Base-by-base conservation (phyloP, 2,888 invertebrate genomes). In the Cyclophora albipunctata region DNA sequence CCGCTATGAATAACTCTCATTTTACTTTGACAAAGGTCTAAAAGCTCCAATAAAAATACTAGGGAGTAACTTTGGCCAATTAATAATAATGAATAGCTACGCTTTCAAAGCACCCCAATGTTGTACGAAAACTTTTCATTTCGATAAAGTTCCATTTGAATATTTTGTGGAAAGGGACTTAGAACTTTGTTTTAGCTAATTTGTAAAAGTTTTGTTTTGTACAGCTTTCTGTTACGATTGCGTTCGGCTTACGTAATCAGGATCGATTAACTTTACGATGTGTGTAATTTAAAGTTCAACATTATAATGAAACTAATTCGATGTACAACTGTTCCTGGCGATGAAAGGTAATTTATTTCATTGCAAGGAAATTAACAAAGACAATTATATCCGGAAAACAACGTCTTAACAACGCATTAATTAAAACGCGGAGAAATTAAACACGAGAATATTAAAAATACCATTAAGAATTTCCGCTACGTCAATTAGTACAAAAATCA, bases 181-280 rank as follows among this genome's bases (percentile, higher is more conserved):
- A 69, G 73, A 73, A 81, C 78, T 75, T 71, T 78, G 72, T 77
- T 66, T 62, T 64, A 65, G 62, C 68, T 53, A 55, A 62, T 58
- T 63, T 67, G 66, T 67, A 48, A 52, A 59, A 52, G 56, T 69
- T 63, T 71, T 73, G 66, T 62, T 69, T 56, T 64, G 63, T 64
- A 65, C 71, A 67, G 67, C 66, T 69, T 75, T 73, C 65, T 71
- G 69, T 63, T 70, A 66, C 66, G 68, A 71, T 72, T 74, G 75
- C 71, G 73, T 70, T 72, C 65, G 67, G 67, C 73, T 78, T 77
- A 72, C 73, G 78, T 77, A 72, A 69, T 70, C 69, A 68, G 72
- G 72, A 72, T 68, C 75, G 80, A 85, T 84, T 81, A 77, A 72
- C 75, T 84, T 85, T 79, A 84, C 72, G 77, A 76, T 69, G 73